Percentiles rank a stretch among this genome's conserved stretches.
Conservation (phyloP, 2,888 invertebrate genomes). For the Drosophila multiciliata region DNA sequence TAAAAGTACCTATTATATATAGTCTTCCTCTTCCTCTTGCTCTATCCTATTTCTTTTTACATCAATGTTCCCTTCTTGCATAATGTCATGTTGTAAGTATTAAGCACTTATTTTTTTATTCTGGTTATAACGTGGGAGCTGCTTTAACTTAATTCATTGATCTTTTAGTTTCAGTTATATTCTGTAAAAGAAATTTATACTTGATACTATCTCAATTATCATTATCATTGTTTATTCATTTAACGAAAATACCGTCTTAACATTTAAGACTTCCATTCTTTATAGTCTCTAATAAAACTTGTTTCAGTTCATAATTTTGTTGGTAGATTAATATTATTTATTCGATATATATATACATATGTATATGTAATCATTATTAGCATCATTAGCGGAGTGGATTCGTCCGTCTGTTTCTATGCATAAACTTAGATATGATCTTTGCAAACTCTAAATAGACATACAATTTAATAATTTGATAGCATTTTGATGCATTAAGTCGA, state of each 20-base stretch:
- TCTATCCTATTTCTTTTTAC: neutral
- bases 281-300: neutral
- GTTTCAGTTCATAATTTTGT: neutral
- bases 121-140: conserved; percentile 42
- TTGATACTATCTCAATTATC: neutral
- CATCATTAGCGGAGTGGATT: too few relatives aligned
- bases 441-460: neutral
- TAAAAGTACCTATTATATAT: conserved; percentile 23
- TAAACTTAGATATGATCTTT: neutral
- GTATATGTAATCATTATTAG: neutral
- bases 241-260: neutral
- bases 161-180: conserved; percentile 15
- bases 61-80: neutral
- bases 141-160: conserved; percentile 25
- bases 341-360: neutral
- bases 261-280: neutral
- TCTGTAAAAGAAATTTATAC: neutral
- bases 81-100: neutral
- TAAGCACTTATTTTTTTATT: conserved; percentile 1
- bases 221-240: neutral
- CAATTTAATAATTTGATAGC: neutral
- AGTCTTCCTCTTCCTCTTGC: conserved; percentile 1
- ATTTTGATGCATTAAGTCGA: neutral
- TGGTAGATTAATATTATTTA: neutral
- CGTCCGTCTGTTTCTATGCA: neutral